Conservation (phyloP, 2,113 vertebrate species). For the Grammomys surdaster region DNA sequence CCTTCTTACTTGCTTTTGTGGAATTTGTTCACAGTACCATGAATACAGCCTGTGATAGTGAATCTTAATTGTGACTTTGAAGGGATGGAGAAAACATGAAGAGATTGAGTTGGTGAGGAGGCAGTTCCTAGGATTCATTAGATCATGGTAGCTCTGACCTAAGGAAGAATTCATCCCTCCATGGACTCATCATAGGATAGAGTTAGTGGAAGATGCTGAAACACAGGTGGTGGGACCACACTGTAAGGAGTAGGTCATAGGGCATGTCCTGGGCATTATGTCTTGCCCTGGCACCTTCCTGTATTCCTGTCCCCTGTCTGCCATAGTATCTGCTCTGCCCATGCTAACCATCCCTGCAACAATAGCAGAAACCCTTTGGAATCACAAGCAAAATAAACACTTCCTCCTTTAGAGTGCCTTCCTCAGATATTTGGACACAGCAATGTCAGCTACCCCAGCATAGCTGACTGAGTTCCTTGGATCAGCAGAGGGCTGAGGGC, state of each 20-base stretch:
- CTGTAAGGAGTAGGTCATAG: background rate
- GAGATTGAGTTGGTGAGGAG: background rate
- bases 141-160: background rate
- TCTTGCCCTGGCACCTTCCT: background rate
- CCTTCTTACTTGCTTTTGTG: background rate
- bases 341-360: background rate
- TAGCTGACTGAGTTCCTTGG: too few relatives aligned
- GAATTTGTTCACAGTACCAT: background rate
- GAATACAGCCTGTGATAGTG: background rate
- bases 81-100: background rate
- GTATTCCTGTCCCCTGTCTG: background rate
- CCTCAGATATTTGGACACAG: background rate
- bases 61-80: background rate
- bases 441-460: too few relatives aligned
- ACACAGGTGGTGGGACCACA: too few relatives aligned
- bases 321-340: background rate
- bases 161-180: background rate
- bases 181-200: background rate
- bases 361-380: too few relatives aligned
- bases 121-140: background rate
- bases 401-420: background rate
- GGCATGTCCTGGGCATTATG: too few relatives aligned
- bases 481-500: too few relatives aligned
- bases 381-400: background rate
- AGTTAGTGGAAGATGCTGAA: background rate